These are phyloP conservation scores for Phasia obesa DNA, from an alignment of 2,888 invertebrate species.

Conservation along the genomic window DNA sequence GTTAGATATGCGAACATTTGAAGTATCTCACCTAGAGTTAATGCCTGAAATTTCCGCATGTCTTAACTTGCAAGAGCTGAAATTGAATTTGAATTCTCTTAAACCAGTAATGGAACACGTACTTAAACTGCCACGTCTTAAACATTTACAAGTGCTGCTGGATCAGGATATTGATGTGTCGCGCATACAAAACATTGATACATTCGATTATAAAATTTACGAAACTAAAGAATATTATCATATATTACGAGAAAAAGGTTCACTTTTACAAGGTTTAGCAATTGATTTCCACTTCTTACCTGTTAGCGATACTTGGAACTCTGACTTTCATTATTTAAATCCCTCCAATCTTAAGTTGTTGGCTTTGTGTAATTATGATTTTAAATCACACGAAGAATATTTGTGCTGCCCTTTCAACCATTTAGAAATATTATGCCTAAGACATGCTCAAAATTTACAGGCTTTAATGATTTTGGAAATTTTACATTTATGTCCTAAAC, in stretches of 20 bases:
- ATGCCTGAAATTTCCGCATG: conserved; percentile 75
- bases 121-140: conserved; percentile 75
- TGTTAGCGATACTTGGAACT: conserved; percentile 64
- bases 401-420: conserved; percentile 73
- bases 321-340: conserved; percentile 60
- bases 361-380: conserved; percentile 77
- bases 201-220: conserved; percentile 77
- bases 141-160: conserved; percentile 75
- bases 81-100: conserved; percentile 76
- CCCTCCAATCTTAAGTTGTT: conserved; percentile 74
- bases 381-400: conserved; percentile 70
- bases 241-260: conserved; percentile 75
- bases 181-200: conserved; percentile 74
- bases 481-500: conserved; percentile 74
- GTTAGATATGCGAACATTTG: conserved; percentile 76
- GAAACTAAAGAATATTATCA: conserved; percentile 77
- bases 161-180: conserved; percentile 74
- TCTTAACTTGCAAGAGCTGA: conserved; percentile 74
- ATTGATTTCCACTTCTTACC: conserved; percentile 78
- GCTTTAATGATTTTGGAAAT: conserved; percentile 72
- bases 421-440: conserved; percentile 71
- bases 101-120: conserved; percentile 75
- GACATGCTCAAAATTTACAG: conserved; percentile 71
- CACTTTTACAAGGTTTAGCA: conserved; percentile 74
- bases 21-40: conserved; percentile 75